Evolutionary conservation across 2,113 vertebrate genomes (phyloP).

Genomic region (Natator depressus): DNA sequence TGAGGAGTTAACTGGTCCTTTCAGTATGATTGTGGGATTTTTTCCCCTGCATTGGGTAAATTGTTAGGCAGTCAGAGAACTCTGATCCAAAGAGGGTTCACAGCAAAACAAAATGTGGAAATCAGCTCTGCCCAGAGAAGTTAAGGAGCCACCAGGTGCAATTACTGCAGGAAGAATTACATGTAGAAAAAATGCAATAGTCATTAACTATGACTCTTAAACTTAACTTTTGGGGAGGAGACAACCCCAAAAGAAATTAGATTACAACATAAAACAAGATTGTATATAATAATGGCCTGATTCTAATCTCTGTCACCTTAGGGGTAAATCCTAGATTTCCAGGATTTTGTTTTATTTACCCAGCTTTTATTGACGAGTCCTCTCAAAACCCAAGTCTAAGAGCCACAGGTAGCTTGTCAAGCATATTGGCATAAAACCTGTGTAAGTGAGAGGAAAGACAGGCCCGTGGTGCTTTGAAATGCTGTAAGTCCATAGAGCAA

Average conservation of each 20-base stretch:
- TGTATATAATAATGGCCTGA: not conserved
- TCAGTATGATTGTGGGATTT: not conserved
- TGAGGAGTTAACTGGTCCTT: not conserved
- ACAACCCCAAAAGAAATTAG: constrained; percentile 48
- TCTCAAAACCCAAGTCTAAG: not conserved
- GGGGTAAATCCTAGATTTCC: constrained; percentile 33
- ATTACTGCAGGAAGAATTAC: not conserved
- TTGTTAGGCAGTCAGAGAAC: not conserved
- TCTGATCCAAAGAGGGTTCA: constrained; percentile 4
- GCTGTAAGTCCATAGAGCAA: constrained; percentile 19
- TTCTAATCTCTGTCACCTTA: constrained; percentile 1
- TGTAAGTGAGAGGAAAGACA: constrained; percentile 9
- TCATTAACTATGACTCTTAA: not conserved
- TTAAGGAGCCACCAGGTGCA: constrained; percentile 18
- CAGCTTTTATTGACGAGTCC: constrained; percentile 16
- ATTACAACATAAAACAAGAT: constrained; percentile 44
- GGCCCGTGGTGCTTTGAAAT: constrained; percentile 2
- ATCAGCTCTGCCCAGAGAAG: not conserved
- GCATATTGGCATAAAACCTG: not conserved
- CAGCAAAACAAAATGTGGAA: not conserved
- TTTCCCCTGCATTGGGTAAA: not conserved
- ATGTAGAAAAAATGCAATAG: constrained; percentile 22
- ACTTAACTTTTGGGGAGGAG: constrained; percentile 28
- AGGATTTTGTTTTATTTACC: constrained; percentile 24
- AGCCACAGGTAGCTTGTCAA: constrained; percentile 41